phyloP scores from a whole-genome alignment of 2,113 vertebrate species.

The Odontophorus gujanensis region DNA sequence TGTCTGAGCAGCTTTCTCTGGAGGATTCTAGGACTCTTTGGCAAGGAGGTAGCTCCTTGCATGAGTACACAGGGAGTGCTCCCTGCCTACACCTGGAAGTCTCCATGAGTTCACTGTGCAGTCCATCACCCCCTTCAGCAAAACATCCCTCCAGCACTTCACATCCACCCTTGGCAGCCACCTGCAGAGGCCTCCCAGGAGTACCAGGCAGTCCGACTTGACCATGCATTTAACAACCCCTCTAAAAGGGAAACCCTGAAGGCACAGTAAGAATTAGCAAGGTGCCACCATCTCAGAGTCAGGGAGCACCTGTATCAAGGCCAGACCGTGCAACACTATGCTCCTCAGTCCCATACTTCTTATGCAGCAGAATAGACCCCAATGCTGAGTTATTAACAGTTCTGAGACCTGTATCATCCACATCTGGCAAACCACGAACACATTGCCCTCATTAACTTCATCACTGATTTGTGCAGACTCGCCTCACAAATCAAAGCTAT shows the following conservation, averaged over 20 bases:
- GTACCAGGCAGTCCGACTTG: background rate
- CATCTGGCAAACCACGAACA: background rate
- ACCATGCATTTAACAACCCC: rapidly evolving
- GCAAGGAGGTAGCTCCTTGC: background rate
- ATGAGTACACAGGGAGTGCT: background rate
- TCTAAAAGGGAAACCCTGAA: background rate
- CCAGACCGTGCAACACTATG: background rate
- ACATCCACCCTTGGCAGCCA: rapidly evolving
- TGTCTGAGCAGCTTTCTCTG: background rate
- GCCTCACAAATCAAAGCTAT: background rate
- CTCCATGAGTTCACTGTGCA: rapidly evolving
- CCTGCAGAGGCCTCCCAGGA: background rate
- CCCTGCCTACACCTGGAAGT: background rate
- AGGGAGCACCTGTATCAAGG: background rate
- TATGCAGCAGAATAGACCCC: background rate
- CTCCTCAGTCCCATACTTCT: background rate
- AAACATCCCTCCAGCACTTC: background rate
- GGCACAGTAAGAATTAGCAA: rapidly evolving
- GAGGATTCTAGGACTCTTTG: background rate
- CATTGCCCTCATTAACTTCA: background rate
- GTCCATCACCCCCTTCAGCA: background rate
- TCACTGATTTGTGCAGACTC: background rate
- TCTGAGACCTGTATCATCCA: background rate
- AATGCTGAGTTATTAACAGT: background rate
- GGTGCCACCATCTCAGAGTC: background rate